Evolutionary conservation across 2,797 vertebrate species (phyloP).

Genomic region (Coccyzus lansbergi): DNA sequence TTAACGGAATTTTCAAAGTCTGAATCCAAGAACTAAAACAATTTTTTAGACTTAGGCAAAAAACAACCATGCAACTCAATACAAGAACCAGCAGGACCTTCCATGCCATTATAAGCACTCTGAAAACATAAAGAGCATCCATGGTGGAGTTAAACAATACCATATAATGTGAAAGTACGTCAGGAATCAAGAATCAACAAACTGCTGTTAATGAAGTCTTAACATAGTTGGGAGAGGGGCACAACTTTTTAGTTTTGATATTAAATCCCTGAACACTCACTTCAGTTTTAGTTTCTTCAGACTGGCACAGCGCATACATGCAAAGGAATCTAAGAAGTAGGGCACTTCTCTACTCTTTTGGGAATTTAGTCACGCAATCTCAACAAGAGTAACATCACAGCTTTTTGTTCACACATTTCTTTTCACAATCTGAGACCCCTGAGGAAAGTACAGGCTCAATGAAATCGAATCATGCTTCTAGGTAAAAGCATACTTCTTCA

Average conservation of each 20-base stretch:
- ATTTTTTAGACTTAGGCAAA: background rate
- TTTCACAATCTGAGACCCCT: background rate
- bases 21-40: background rate
- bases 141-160: rapidly evolving
- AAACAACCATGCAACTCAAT: background rate
- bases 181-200: background rate
- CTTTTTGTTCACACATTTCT: background rate
- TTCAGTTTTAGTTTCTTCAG: background rate
- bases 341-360: background rate
- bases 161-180: background rate
- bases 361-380: background rate
- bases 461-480: background rate
- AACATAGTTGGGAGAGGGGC: background rate
- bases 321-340: background rate
- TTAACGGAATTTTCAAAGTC: background rate
- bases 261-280: background rate
- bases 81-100: background rate
- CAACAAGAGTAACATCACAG: background rate
- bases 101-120: background rate
- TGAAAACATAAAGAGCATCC: background rate
- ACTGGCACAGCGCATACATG: background rate
- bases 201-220: background rate
- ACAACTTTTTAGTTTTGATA: background rate
- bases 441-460: background rate
- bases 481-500: background rate